Evolutionary conservation across 2,797 vertebrate genomes (phyloP).

Genomic region (Holocentrus rufus): DNA sequence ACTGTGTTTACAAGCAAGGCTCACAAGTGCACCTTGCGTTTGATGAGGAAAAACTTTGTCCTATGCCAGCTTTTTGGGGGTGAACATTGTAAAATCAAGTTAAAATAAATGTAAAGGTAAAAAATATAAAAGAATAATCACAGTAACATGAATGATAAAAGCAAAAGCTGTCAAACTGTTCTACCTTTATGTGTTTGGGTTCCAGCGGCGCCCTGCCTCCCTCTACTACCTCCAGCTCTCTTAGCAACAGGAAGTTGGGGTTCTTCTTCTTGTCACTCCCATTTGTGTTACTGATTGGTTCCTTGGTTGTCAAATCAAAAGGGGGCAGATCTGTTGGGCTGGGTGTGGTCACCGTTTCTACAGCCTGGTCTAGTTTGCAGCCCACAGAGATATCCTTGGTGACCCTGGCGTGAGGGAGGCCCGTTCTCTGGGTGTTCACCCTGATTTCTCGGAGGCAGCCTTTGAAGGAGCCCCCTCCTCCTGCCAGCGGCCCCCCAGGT

Average conservation of each 20-base stretch:
- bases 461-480: conserved; percentile 85
- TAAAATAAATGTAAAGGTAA: background rate
- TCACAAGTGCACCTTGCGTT: too few species aligned
- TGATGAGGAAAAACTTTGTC: too few species aligned
- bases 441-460: conserved; percentile 87
- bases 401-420: conserved; percentile 83
- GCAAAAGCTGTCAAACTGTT: too few species aligned
- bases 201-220: conserved; percentile 84
- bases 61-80: too few species aligned
- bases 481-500: conserved; percentile 69
- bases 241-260: conserved; percentile 79
- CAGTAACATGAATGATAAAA: too few species aligned
- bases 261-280: conserved; percentile 59
- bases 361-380: conserved; percentile 74
- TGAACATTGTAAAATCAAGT: too few species aligned
- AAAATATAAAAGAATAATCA: background rate
- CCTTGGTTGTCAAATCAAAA: conserved; percentile 44
- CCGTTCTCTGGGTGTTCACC: conserved; percentile 81
- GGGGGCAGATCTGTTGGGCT: conserved; percentile 33
- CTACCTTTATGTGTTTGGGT: conserved; percentile 86
- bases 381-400: conserved; percentile 89
- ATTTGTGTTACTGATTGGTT: conserved; percentile 19
- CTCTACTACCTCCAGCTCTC: conserved; percentile 85
- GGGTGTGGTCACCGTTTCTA: conserved; percentile 25
- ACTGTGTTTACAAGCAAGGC: too few species aligned